These are phyloP conservation scores for Dromaius novaehollandiae DNA, from an alignment of 2,113 vertebrate species.

Conservation along the genomic window DNA sequence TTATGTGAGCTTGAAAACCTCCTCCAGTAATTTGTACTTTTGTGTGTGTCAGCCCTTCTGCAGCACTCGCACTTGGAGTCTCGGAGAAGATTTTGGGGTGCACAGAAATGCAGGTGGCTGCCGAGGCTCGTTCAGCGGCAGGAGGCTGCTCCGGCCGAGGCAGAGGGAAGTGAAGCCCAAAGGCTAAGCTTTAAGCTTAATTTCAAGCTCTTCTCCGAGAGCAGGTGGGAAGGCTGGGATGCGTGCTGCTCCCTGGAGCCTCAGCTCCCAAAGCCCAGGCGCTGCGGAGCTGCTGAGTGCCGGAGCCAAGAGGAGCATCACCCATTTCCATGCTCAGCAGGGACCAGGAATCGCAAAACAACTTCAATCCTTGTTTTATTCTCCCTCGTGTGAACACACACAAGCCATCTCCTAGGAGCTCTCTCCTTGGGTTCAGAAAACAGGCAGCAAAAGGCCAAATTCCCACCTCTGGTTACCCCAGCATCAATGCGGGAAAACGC, in stretches of 20 bases:
- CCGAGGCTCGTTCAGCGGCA: background rate
- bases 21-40: background rate
- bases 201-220: conserved; percentile 26
- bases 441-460: background rate
- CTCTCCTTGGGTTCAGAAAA: background rate
- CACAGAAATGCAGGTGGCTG: background rate
- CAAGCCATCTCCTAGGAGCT: background rate
- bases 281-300: background rate
- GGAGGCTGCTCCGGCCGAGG: conserved; percentile 24
- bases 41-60: background rate
- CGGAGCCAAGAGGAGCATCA: background rate
- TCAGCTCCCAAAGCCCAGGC: background rate
- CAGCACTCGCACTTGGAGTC: background rate
- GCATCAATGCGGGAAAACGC: background rate
- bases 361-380: background rate
- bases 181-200: conserved; percentile 30
- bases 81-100: conserved; percentile 5
- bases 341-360: background rate
- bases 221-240: conserved; percentile 17
- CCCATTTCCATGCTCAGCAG: background rate
- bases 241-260: background rate
- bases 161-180: conserved; percentile 19
- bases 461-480: background rate
- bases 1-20: background rate
- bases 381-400: background rate